Base-by-base conservation (phyloP, 1,140 invertebrate species). In the Tetranychus cinnabarinus region DNA sequence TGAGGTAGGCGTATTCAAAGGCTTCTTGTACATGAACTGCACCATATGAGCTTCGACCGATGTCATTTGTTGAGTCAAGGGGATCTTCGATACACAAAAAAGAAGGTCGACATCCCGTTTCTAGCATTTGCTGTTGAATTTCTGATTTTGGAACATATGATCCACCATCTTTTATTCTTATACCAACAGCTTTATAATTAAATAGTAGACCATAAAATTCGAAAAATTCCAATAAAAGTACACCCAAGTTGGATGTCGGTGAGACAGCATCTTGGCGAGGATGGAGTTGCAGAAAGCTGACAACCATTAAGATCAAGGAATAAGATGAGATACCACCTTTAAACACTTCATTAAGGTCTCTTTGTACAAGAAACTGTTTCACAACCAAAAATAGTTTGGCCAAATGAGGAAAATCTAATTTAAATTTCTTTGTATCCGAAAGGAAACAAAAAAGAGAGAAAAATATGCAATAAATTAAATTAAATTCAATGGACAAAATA, bases 241-340 rank as follows among this genome's bases (percentile, higher is more conserved):
- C 86, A 62, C 91, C 93, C 42, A 97, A 76, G 77, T 97, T 97
- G 54, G 78, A 76, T 59, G 76, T 76, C 31, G 66, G 63, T 45
- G 65, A 63, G 52, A 76, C 76, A 45, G 73, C 70, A 68, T 85
- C 79, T 64, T 77, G 75, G 65, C 82, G 75, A 31, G 81, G 82
- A 75, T 86, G 83, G 65, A 86, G 75, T 80, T 84, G 77, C 63
- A 97, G 78, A 75, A 97, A 98, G 77, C 88, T 93, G 73, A 98
- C 89, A 68, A 88, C 89, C 85, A 98, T 91, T 60, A 98, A 81
- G 72, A 97, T 96, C 65, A 99, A 81, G 71, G 90, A 91, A 75
- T 99, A 99, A 47, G 92, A 97, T 65, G 90, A 92, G 68, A 98
- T 95, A 71, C 95, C 95, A 66, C 95, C 92, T 58, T 90, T 96